Evolutionary conservation across 2,888 invertebrate genomes (phyloP), one percentile per base, ranked within the genome.

Genomic region (Apocheima hispidaria): DNA sequence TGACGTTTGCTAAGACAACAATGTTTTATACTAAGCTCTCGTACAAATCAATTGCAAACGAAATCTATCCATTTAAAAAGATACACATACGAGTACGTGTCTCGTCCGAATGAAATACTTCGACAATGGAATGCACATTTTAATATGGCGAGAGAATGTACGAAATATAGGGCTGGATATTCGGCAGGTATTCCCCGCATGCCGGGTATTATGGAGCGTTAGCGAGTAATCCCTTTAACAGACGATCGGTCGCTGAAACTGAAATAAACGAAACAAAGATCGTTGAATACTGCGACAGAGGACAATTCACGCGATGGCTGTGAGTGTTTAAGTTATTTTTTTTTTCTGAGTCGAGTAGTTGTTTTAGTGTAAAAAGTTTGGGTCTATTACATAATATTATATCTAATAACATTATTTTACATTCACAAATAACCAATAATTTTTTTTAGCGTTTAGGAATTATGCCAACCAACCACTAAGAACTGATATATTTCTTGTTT

Each of bases 161-260:
- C 55, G 43, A 55, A 60, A 54, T 57, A 58, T 52, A 23, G 46
- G 9, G n/a, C 43, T 38, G 55, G 51, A 46, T 65, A 67, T 70
- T 68, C 54, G 71, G 69, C 70, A 73, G 74, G 72, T 75, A 73
- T 73, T 71, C 61, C 72, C 68, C 72, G 68, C 68, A 63, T 14
- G 36, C 7, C 71, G 50, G 63, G 73, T 64, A 73, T 77, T 76
- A 79, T 71, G 71, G 78, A 70, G 68, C 63, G 70, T 74, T 71
- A 70, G 70, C 66, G 65, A 63, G n/a, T n/a, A n/a, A n/a, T n/a
- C 74, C 70, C 72, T 71, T 68, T 58, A 70, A 62, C 58, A 61
- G 49, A 23, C n/a, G 51, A 56, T 52, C 64, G 58, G 55, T 50
- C 36, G 57, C 35, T 33, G 7, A n/a, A 43, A 43, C 43, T 23